Conservation (phyloP, 2,888 invertebrate species). For the Sminthurides aquaticus region DNA sequence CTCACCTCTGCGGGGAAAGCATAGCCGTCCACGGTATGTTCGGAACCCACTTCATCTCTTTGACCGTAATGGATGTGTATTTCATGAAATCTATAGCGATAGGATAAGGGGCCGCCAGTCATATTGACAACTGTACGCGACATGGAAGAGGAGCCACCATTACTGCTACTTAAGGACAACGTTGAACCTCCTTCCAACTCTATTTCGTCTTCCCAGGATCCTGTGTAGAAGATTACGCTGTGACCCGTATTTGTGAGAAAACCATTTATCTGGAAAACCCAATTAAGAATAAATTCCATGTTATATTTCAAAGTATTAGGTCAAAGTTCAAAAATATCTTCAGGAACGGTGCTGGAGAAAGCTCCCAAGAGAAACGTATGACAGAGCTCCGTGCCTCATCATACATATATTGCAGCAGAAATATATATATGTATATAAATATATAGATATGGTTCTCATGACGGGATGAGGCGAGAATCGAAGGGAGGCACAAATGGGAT, state of each 20-base stretch:
- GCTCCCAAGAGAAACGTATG: too few relatives aligned
- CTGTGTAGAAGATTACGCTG: slow-evolving; percentile 68
- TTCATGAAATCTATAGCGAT: slow-evolving; percentile 90
- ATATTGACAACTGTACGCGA: slow-evolving; percentile 63
- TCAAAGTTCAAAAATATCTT: too few relatives aligned
- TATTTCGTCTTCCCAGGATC: slow-evolving; percentile 41
- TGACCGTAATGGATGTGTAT: slow-evolving; percentile 90
- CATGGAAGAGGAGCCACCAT: slow-evolving; percentile 27
- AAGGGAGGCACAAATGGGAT: too few relatives aligned
- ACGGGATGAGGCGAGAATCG: too few relatives aligned
- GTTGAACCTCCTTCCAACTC: slow-evolving; percentile 19
- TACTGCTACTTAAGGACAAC: slow-evolving; percentile 16
- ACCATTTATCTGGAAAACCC: slow-evolving; percentile 67
- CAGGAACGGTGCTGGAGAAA: too few relatives aligned
- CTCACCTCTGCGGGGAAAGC: slow-evolving; percentile 95
- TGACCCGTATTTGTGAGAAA: slow-evolving; percentile 88
- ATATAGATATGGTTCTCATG: too few relatives aligned
- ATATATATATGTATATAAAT: neutral
- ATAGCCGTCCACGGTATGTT: slow-evolving; percentile 92
- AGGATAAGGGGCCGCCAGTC: slow-evolving; percentile 90
- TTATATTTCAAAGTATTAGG: too few relatives aligned
- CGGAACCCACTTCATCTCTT: slow-evolving; percentile 86
- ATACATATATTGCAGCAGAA: neutral
- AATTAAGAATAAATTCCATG: neutral
- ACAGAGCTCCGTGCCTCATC: too few relatives aligned